Base-by-base conservation (phyloP, 2,888 invertebrate species). In the Lepidonotus clava region DNA sequence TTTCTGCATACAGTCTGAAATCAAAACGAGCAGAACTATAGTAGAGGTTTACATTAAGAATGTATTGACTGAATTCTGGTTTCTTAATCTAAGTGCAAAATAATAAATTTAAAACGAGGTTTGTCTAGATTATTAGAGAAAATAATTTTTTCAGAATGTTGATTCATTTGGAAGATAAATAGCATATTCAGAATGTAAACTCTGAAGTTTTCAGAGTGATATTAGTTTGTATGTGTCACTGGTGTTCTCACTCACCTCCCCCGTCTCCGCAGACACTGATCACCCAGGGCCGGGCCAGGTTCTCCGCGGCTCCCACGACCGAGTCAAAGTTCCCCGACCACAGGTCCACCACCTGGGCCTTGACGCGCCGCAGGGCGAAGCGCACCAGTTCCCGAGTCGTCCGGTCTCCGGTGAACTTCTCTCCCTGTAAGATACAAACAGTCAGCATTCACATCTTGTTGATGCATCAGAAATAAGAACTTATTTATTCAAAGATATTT, bases 341-440 rank as follows among this genome's bases (percentile, higher is more conserved):
- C 71, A 95, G 92, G 56, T 94, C 93, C 83, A 94, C 88, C n/a
- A 95, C 94, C 56, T 88, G 85, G 2, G 93, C 93, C 76, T 90
- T 94, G 0, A 96, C 92, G 89, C 95, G 95, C n/a, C 95, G 94
- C 93, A 97, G 94, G 4, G 96, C 95, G 92, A 96, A 96, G 83
- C 96, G 95, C 76, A 96, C 95, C 84, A 97, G 92, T 0, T 95
- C 95, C 8, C 96, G 95, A 2, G 95, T 93, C 0, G 95, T 95
- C 87, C 96, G 95, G 0, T 95, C 95, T 0, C 96, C 96, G 61
- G 94, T 93, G 92, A 96, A 97, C 90, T 95, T 95, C 88, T 95
- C 95, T 36, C 95, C 95, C 94, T 95, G 95, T 91, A 95, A 90
- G 32, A 1, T n/a, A n/a, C n/a, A n/a, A n/a, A n/a, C n/a, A n/a